A percentile compares a stretch with the other conserved stretches of the same genome.
These are phyloP conservation scores for Nebria ingens DNA, from an alignment of 1,140 invertebrate genomes.

Conservation along the genomic window DNA sequence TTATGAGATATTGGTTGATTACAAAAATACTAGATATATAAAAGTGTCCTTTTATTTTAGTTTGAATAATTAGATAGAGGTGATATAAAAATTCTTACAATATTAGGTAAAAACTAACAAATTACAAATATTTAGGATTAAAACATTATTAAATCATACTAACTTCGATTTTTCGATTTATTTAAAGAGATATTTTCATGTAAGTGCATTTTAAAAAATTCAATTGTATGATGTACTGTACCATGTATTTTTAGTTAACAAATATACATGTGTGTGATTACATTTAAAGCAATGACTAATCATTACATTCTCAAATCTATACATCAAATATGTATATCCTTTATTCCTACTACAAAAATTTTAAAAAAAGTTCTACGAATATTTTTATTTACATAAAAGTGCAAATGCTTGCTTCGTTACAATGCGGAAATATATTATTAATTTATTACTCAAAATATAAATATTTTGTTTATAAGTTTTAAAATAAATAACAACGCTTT, in stretches of 20 bases:
- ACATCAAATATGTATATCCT: no score
- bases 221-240: conserved; percentile 17
- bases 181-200: conserved; percentile 19
- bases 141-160: conserved; percentile 16
- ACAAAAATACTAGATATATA: conserved; percentile 13
- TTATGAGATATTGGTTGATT: conserved; percentile 5
- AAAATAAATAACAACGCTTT: no score
- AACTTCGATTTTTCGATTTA: conserved; percentile 18
- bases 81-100: conserved; percentile 15
- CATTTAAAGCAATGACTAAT: neutral
- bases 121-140: conserved; percentile 13
- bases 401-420: no score
- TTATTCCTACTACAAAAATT: no score
- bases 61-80: conserved; percentile 16
- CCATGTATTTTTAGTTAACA: conserved; percentile 5
- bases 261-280: conserved; percentile 11
- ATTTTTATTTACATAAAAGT: no score
- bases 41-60: conserved; percentile 19
- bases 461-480: no score
- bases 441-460: no score
- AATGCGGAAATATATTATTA: no score
- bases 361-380: no score
- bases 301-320: no score
- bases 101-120: conserved; percentile 17
- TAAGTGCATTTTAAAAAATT: conserved; percentile 19